Conservation (phyloP, 2,888 invertebrate genomes). For the Chydorus sphaericus region DNA sequence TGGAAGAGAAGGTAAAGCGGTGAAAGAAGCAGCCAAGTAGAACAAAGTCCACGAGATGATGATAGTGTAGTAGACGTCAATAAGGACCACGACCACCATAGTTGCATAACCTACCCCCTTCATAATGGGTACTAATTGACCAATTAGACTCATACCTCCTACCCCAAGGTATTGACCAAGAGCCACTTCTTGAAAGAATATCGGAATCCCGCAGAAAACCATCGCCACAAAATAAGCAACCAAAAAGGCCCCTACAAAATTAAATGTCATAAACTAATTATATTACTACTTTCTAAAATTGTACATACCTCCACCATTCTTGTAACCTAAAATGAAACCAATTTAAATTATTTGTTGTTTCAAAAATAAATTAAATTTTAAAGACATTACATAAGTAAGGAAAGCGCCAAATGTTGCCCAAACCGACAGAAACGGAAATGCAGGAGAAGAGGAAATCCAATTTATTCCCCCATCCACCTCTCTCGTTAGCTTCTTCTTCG, state of each 20-base stretch:
- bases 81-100: slow-evolving; percentile 54
- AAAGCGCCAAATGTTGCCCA: slow-evolving; percentile 40
- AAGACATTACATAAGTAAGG: slow-evolving; percentile 34
- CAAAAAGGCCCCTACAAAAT: slow-evolving; percentile 39
- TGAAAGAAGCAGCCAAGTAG: slow-evolving; percentile 46
- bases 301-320: slow-evolving; percentile 41
- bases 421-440: slow-evolving; percentile 43
- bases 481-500: slow-evolving; percentile 24
- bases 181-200: slow-evolving; percentile 45
- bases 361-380: background rate
- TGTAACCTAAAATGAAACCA: slow-evolving; percentile 21
- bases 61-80: slow-evolving; percentile 60
- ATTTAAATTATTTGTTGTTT: background rate
- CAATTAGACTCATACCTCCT: slow-evolving; percentile 43
- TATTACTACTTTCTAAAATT: background rate
- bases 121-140: slow-evolving; percentile 39
- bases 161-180: slow-evolving; percentile 43
- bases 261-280: background rate
- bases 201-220: slow-evolving; percentile 42
- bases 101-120: slow-evolving; percentile 27
- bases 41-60: slow-evolving; percentile 61
- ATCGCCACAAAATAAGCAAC: slow-evolving; percentile 43
- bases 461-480: slow-evolving; percentile 45
- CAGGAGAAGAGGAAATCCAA: slow-evolving; percentile 47
- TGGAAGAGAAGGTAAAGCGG: slow-evolving; percentile 39